These are phyloP conservation scores for Parauchenoglanis ngamensis DNA, from an alignment of 2,797 vertebrate genomes.

Conservation along the genomic window DNA sequence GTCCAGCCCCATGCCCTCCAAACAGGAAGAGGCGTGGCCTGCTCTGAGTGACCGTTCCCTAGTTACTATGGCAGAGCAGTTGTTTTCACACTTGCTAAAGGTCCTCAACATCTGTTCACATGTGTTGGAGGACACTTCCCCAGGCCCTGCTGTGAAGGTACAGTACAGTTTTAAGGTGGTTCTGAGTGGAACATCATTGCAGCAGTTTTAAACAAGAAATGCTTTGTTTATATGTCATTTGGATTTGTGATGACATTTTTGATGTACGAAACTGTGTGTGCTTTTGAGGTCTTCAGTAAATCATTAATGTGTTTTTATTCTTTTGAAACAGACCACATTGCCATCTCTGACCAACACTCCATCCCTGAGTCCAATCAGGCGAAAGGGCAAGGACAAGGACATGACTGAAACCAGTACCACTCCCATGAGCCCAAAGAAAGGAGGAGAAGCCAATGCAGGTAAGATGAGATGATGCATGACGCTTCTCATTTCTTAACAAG, in stretches of 20 bases:
- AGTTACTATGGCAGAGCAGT: slow-evolving; percentile 89
- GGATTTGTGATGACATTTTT: neutral
- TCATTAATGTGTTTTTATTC: neutral
- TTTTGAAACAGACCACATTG: slow-evolving; percentile 80
- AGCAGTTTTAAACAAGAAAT: neutral
- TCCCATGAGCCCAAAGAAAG: slow-evolving; percentile 94
- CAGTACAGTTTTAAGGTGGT: neutral
- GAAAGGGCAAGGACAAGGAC: slow-evolving; percentile 95
- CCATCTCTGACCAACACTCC: slow-evolving; percentile 92
- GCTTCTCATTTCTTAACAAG: neutral
- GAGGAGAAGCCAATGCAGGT: slow-evolving; percentile 85
- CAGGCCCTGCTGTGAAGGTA: slow-evolving; percentile 91
- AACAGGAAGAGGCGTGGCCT: slow-evolving; percentile 90
- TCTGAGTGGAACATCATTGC: neutral
- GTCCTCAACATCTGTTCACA: slow-evolving; percentile 95
- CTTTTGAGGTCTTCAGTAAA: neutral
- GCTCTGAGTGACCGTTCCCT: slow-evolving; percentile 86
- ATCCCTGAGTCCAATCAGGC: slow-evolving; percentile 93
- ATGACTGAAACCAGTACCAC: slow-evolving; percentile 75
- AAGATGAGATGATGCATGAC: neutral
- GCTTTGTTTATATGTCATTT: neutral
- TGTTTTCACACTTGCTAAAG: slow-evolving; percentile 93
- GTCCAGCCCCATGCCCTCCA: slow-evolving; percentile 69
- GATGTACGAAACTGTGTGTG: neutral
- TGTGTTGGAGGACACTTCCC: slow-evolving; percentile 90